These are phyloP conservation scores for Mimachlamys varia DNA, from an alignment of 2,888 invertebrate species.

Conservation along the genomic window DNA sequence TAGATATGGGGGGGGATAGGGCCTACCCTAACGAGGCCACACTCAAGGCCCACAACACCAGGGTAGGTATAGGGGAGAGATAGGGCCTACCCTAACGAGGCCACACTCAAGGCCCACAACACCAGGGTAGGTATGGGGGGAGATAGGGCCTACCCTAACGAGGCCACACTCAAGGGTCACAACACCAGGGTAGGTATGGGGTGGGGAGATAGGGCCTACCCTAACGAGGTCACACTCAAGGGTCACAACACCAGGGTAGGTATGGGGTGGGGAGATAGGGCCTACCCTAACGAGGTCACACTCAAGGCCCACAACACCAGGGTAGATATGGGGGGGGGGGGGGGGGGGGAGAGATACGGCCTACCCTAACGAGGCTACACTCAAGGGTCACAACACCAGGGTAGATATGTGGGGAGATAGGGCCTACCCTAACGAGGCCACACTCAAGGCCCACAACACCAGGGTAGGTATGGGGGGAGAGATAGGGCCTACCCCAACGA, in stretches of 20 bases:
- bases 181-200: constrained; percentile 87
- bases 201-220: constrained; percentile 97
- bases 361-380: too few species aligned
- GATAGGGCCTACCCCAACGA: constrained; percentile 93
- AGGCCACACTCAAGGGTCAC: neutral
- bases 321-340: constrained; percentile 97
- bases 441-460: constrained; percentile 95
- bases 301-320: constrained; percentile 97
- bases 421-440: constrained; percentile 98
- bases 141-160: too few species aligned
- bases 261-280: constrained; percentile 96
- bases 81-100: too few species aligned
- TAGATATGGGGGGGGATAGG: constrained; percentile 80
- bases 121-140: neutral
- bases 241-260: constrained; percentile 99
- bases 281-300: constrained; percentile 97
- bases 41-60: constrained; percentile 94
- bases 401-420: constrained; percentile 95
- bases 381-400: neutral
- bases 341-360: constrained; percentile 79
- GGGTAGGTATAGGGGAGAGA: constrained; percentile 32
- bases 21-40: constrained; percentile 79
- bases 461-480: constrained; percentile 98
- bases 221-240: constrained; percentile 95
- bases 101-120: neutral